Evolutionary conservation across 2,113 vertebrate species (phyloP).

Genomic region (Anseranas semipalmata): DNA sequence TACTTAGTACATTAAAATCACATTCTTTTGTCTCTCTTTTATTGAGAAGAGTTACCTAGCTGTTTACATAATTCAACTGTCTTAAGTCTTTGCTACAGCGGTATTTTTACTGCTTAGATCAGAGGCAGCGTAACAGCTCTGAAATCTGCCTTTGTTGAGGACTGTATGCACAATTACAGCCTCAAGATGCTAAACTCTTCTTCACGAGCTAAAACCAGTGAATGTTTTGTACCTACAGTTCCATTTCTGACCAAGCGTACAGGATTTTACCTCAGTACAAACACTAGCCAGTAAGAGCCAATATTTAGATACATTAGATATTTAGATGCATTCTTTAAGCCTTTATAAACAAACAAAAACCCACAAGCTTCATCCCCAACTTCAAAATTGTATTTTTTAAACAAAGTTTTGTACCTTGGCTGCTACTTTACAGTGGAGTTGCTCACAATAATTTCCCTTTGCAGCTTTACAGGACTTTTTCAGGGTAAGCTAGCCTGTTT

Average conservation of each 20-base stretch:
- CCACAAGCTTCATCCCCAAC: background rate
- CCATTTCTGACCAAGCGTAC: background rate
- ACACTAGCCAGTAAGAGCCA: background rate
- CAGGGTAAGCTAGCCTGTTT: background rate
- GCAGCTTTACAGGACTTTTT: background rate
- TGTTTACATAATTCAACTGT: background rate
- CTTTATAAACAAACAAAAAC: background rate
- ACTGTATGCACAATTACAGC: background rate
- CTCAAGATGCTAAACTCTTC: background rate
- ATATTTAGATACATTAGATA: background rate
- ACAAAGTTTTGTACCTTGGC: background rate
- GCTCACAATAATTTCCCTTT: background rate
- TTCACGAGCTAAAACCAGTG: background rate
- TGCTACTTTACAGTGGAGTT: background rate
- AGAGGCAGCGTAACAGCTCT: background rate
- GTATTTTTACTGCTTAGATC: background rate
- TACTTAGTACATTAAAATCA: background rate
- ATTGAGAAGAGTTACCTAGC: background rate
- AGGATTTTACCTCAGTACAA: background rate
- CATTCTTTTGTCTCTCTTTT: background rate
- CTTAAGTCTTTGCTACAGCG: background rate
- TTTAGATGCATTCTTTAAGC: background rate
- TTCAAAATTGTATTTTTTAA: background rate
- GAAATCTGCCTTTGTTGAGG: background rate
- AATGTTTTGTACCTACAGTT: background rate